Evolutionary conservation across 1,140 invertebrate species (phyloP).

Genomic region (Sycophaga agraensis): DNA sequence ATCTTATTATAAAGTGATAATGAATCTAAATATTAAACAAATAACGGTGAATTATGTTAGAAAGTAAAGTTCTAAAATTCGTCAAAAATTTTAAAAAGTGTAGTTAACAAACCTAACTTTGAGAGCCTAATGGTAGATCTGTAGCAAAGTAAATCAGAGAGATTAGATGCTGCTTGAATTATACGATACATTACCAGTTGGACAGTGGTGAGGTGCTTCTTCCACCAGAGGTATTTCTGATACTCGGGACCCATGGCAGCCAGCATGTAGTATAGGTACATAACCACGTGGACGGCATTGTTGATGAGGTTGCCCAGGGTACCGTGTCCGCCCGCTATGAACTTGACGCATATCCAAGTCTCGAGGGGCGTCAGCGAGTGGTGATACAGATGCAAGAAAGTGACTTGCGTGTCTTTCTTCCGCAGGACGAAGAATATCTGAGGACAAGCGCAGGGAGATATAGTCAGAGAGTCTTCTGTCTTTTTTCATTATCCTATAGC

Average conservation of each 20-base stretch:
- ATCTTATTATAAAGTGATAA: too few relatives aligned
- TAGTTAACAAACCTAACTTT: too few relatives aligned
- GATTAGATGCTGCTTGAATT: too few relatives aligned
- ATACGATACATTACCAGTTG: slow-evolving; percentile 87
- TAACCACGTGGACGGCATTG: slow-evolving; percentile 91
- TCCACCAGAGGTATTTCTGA: slow-evolving; percentile 94
- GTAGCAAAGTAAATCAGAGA: too few relatives aligned
- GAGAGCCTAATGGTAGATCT: too few relatives aligned
- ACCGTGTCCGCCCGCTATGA: slow-evolving; percentile 89
- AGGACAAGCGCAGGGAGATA: too few relatives aligned
- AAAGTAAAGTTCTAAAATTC: too few relatives aligned
- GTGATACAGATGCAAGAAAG: slow-evolving; percentile 91
- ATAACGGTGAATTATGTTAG: too few relatives aligned
- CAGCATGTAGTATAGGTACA: slow-evolving; percentile 92
- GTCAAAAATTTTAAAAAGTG: too few relatives aligned
- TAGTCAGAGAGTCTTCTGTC: too few relatives aligned
- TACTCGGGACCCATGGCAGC: slow-evolving; percentile 88
- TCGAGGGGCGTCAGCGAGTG: slow-evolving; percentile 92
- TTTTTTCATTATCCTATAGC: too few relatives aligned
- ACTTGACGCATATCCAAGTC: slow-evolving; percentile 94
- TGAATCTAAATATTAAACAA: too few relatives aligned
- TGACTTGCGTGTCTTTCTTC: slow-evolving; percentile 91
- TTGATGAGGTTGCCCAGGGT: slow-evolving; percentile 91
- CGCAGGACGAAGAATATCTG: slow-evolving; percentile 86
- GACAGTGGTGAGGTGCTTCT: slow-evolving; percentile 87